These are phyloP conservation scores for Ips typographus DNA, from an alignment of 1,140 invertebrate genomes.

Conservation along the genomic window DNA sequence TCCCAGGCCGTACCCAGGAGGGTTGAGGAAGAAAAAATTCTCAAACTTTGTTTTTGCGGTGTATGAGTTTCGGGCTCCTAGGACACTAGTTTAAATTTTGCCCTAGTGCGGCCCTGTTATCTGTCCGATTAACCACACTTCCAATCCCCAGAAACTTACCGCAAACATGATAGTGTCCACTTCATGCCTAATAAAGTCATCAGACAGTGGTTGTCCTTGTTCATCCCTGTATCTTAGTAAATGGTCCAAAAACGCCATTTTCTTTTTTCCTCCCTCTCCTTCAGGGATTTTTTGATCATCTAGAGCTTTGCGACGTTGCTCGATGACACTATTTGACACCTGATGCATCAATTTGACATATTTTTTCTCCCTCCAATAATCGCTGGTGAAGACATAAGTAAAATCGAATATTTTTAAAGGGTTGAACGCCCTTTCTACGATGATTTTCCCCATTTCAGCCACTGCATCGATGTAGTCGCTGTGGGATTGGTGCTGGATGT, in stretches of 20 bases:
- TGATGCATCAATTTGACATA: slow-evolving; percentile 54
- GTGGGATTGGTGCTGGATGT: slow-evolving; percentile 67
- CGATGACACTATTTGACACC: slow-evolving; percentile 53
- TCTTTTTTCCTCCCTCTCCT: slow-evolving; percentile 51
- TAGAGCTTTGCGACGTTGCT: slow-evolving; percentile 45
- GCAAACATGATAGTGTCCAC: slow-evolving; percentile 85
- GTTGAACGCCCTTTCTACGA: slow-evolving; percentile 51
- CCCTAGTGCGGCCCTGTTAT: too few relatives aligned
- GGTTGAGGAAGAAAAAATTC: too few relatives aligned
- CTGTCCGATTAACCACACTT: background rate
- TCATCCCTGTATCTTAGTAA: slow-evolving; percentile 62
- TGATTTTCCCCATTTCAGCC: slow-evolving; percentile 56
- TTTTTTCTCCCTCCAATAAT: slow-evolving; percentile 50
- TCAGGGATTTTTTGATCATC: slow-evolving; percentile 8
- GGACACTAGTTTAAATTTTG: too few relatives aligned
- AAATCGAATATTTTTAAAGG: slow-evolving; percentile 43
- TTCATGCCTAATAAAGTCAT: slow-evolving; percentile 75
- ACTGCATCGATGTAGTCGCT: slow-evolving; percentile 77
- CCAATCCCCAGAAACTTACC: slow-evolving; percentile 51
- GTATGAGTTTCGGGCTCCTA: too few relatives aligned
- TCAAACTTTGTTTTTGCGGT: too few relatives aligned
- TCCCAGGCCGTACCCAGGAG: too few relatives aligned
- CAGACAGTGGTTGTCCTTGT: slow-evolving; percentile 56
- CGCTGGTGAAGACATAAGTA: slow-evolving; percentile 38
- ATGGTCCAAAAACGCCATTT: slow-evolving; percentile 74